Conservation (phyloP, 2,888 invertebrate species). For the Electrophaes corylata region DNA sequence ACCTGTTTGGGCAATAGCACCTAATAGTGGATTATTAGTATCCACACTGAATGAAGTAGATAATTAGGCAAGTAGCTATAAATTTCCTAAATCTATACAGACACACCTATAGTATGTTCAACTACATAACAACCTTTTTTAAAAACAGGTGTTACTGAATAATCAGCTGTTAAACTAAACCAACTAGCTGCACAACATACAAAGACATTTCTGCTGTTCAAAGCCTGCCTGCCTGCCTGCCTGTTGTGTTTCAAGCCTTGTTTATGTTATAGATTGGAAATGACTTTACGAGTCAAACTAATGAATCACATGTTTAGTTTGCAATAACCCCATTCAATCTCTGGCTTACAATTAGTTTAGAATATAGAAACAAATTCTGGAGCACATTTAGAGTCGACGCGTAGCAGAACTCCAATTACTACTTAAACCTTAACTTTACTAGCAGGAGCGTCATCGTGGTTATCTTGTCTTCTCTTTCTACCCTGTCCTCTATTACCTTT, state of each 20-base stretch:
- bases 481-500: constrained; percentile 57
- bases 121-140: neutral
- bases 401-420: constrained; percentile 36
- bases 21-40: constrained; percentile 4
- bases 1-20: neutral
- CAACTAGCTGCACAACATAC: neutral
- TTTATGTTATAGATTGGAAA: neutral
- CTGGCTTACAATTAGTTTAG: neutral
- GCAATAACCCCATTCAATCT: neutral
- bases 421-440: constrained; percentile 61
- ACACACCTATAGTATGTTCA: neutral
- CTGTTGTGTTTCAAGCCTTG: too few species aligned
- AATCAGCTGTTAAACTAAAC: neutral
- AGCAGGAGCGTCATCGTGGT: constrained; percentile 57
- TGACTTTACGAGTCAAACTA: too few species aligned
- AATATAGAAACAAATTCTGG: neutral
- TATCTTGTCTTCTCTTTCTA: constrained; percentile 62
- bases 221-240: too few species aligned
- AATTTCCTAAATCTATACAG: neutral
- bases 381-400: neutral
- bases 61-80: neutral
- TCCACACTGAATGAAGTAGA: neutral
- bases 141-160: too few species aligned
- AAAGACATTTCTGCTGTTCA: too few species aligned
- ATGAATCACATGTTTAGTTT: neutral